phyloP scores from a whole-genome alignment of 2,797 vertebrate genomes.

The Myioborus melanocephalus region DNA sequence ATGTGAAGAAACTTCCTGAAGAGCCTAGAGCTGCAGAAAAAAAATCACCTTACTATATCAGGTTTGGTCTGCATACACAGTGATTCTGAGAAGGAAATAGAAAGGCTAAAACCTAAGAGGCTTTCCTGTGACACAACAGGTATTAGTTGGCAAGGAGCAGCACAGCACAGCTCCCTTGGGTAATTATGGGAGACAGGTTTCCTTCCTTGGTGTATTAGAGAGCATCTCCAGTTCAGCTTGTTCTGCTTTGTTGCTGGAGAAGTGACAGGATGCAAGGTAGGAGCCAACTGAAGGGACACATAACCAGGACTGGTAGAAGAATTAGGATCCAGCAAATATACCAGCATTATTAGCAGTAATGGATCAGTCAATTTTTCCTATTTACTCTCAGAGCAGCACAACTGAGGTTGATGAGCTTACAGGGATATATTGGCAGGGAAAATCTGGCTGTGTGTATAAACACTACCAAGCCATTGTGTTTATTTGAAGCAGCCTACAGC shows the following conservation, averaged over 20 bases:
- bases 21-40: background rate
- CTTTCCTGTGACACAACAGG: background rate
- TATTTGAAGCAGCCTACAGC: conserved; percentile 8
- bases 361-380: background rate
- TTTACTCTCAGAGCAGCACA: background rate
- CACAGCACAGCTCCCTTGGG: background rate
- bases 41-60: background rate
- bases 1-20: background rate
- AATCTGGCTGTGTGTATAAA: background rate
- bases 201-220: background rate
- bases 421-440: background rate
- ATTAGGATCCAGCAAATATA: background rate
- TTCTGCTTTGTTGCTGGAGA: background rate
- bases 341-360: background rate
- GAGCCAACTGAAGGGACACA: background rate
- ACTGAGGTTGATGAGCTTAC: background rate
- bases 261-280: background rate
- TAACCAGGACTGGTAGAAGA: background rate
- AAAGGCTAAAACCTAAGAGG: background rate
- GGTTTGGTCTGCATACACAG: background rate
- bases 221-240: background rate
- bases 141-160: background rate
- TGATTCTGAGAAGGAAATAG: background rate
- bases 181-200: background rate
- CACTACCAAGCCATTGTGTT: background rate